Evolutionary conservation across 1,140 invertebrate species (phyloP).

Genomic region (honey bee (Apis mellifera)): DNA sequence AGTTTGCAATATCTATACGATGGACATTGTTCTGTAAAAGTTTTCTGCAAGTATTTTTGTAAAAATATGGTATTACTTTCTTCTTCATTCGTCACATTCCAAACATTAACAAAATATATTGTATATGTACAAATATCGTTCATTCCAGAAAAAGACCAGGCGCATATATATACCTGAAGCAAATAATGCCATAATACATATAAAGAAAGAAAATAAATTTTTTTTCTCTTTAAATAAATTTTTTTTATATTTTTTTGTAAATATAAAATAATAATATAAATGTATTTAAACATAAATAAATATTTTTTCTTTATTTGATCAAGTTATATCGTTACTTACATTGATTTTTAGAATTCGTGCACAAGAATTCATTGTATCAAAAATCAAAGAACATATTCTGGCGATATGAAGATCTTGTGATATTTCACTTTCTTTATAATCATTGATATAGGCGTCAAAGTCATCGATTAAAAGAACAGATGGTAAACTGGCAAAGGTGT

Average conservation of each 20-base stretch:
- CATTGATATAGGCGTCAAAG: conserved; percentile 69
- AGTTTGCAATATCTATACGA: conserved; percentile 64
- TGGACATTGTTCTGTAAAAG: neutral
- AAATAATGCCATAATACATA: too few relatives aligned
- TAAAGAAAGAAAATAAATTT: neutral
- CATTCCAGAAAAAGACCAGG: conserved; percentile 35
- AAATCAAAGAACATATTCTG: conserved; percentile 65
- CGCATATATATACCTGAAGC: conserved; percentile 56
- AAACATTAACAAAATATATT: conserved; percentile 71
- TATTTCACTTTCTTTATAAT: conserved; percentile 38
- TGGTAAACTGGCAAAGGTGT: conserved; percentile 67
- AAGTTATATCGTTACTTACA: conserved; percentile 31
- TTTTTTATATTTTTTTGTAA: neutral
- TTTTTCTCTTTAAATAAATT: neutral
- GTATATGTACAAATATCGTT: conserved; percentile 37
- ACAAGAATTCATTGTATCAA: conserved; percentile 70
- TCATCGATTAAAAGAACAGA: conserved; percentile 74
- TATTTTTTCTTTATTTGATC: neutral
- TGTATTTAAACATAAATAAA: too few relatives aligned
- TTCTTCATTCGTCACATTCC: conserved; percentile 59
- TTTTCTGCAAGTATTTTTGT: conserved; percentile 1
- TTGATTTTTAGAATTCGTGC: conserved; percentile 57
- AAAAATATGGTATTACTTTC: conserved; percentile 40
- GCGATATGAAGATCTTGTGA: conserved; percentile 62
- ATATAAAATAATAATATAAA: too few relatives aligned